phyloP scores from a whole-genome alignment of 2,113 vertebrate genomes.

The Pampusana beccarii region DNA sequence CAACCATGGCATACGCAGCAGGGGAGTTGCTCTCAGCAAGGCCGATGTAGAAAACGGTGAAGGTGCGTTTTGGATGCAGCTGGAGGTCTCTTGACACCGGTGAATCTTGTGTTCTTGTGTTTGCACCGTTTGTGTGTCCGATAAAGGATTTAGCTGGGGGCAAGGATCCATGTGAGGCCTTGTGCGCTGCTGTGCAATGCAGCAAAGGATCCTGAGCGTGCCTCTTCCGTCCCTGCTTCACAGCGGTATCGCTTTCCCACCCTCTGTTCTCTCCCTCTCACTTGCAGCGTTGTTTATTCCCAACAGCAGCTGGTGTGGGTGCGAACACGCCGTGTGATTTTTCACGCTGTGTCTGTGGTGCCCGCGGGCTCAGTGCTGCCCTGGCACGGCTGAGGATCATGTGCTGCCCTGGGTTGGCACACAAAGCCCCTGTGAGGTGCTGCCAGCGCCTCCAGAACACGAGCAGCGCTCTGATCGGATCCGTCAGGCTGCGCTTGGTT shows the following conservation, averaged over 20 bases:
- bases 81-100: neutral
- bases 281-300: neutral
- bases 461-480: neutral
- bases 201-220: neutral
- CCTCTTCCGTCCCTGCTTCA: neutral
- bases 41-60: neutral
- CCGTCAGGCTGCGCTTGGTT: neutral
- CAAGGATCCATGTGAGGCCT: neutral
- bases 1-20: conserved; percentile 12
- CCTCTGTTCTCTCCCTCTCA: neutral
- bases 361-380: neutral
- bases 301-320: neutral
- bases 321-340: neutral
- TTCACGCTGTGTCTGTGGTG: neutral
- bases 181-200: neutral
- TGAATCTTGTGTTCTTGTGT: too few species aligned
- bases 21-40: conserved; percentile 67
- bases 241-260: neutral
- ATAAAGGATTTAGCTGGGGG: neutral
- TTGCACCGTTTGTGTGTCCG: neutral
- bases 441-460: rapidly evolving
- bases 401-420: neutral
- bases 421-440: neutral
- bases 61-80: conserved; percentile 11
- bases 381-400: neutral